These are phyloP conservation scores for Origma solitaria DNA, from an alignment of 2,113 vertebrate species.

Conservation along the genomic window DNA sequence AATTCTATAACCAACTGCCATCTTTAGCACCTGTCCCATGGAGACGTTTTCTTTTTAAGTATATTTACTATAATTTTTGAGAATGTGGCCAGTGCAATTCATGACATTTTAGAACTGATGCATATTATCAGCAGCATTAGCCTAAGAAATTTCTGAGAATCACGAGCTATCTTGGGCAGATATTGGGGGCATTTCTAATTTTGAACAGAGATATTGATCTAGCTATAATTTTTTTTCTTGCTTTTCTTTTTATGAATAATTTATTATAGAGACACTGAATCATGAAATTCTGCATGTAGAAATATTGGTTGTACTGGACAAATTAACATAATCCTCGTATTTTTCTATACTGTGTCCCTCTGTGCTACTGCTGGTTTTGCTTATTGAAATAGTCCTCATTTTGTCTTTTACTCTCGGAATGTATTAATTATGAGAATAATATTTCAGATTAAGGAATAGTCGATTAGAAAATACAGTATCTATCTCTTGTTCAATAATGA, in stretches of 20 bases:
- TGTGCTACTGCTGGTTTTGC: neutral
- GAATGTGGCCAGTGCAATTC: neutral
- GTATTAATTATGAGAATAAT: neutral
- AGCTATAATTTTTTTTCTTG: neutral
- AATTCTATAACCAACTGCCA: neutral
- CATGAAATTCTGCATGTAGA: neutral
- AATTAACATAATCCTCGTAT: neutral
- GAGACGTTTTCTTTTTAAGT: neutral
- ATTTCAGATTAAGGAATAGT: neutral
- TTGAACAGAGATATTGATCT: conserved; percentile 33
- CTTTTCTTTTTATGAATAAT: conserved; percentile 53
- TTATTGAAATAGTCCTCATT: neutral
- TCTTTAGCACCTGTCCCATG: neutral
- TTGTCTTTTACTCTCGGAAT: neutral
- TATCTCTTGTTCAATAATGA: neutral
- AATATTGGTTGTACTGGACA: neutral
- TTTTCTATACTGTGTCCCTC: neutral
- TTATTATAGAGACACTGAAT: conserved; percentile 37
- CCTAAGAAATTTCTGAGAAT: neutral
- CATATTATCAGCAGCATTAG: neutral
- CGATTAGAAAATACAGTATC: neutral
- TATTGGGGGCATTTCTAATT: neutral
- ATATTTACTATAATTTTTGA: neutral
- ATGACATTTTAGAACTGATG: neutral
- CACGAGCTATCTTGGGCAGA: neutral